Evolutionary conservation across 1,140 invertebrate genomes (phyloP).

Genomic region (Trichomalopsis sarcophagae): DNA sequence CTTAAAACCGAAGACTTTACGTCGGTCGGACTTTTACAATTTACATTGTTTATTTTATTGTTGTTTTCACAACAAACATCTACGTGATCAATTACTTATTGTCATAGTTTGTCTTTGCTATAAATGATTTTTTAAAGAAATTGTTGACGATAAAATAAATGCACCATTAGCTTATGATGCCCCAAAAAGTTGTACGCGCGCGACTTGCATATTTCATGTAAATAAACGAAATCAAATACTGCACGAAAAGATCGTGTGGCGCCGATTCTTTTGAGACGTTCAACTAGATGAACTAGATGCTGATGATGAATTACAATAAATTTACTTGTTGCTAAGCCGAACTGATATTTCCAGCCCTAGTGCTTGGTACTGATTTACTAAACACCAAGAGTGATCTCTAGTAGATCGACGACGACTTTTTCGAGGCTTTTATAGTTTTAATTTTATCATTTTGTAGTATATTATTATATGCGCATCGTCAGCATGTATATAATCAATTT

Average conservation of each 20-base stretch:
- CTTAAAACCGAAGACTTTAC: neutral
- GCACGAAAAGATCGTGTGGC: neutral
- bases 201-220: neutral
- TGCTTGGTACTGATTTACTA: conserved; percentile 15
- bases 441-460: neutral
- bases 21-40: too few species aligned
- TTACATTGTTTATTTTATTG: neutral
- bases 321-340: neutral
- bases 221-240: neutral
- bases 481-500: neutral
- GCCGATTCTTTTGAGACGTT: neutral
- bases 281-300: neutral
- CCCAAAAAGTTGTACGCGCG: neutral
- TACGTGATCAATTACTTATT: conserved; percentile 28
- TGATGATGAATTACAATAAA: neutral
- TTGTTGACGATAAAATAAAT: conserved; percentile 1
- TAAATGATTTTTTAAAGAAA: neutral
- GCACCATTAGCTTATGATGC: neutral
- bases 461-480: neutral
- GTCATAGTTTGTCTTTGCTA: neutral
- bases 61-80: neutral
- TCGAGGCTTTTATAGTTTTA: conserved; percentile 32
- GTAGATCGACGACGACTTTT: neutral
- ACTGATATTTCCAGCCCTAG: conserved; percentile 35
- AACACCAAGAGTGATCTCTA: conserved; percentile 26